Evolutionary conservation across 2,888 invertebrate genomes (phyloP), one percentile per base, ranked within the genome.

Genomic region (Rhodophaea formosa): DNA sequence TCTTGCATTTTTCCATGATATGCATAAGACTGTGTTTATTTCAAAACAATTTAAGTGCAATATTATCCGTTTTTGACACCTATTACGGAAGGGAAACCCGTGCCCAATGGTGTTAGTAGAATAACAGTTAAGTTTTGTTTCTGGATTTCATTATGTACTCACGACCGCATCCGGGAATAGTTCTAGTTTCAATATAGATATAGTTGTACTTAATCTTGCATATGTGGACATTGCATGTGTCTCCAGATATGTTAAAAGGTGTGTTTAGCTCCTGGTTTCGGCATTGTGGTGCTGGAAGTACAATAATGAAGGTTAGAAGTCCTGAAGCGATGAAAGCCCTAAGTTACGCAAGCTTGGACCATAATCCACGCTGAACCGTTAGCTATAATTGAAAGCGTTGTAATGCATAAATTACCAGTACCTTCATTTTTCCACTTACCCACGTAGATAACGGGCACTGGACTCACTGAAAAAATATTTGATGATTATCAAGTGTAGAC

Each of bases 151-250:
- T 23, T 17, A 35, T 16, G 14, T 16, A 32, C 51, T 35, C 35
- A 51, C 51, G 8, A n/a, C n/a, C 8, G 17, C 51, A 51, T 12
- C 51, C 51, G 12, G 51, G 51, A 7, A 51, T 51, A 5, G 35
- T 35, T 8, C 12, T 39, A 3, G 75, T 62, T 46, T 86, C 81
- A 3, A 83, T 57, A 69, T 83, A 88, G 7, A 88, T 87, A 66
- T 80, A 85, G 71, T 88, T 84, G 70, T 81, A 89, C 61, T 74
- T 71, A 58, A 89, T 61, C 58, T 72, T 85, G 77, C 88, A 89
- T 5, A 80, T 62, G 62, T 77, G 66, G n/a, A 80, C 51, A 3
- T 62, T 62, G 69, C 88, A 89, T 0, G 53, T 17, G 14, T 80
- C 71, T 8, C 71, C 76, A 7, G 82, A 79, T 0, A 75, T 8